Evolutionary conservation across 2,113 vertebrate species (phyloP).

Genomic region (Acanthisitta chloris): DNA sequence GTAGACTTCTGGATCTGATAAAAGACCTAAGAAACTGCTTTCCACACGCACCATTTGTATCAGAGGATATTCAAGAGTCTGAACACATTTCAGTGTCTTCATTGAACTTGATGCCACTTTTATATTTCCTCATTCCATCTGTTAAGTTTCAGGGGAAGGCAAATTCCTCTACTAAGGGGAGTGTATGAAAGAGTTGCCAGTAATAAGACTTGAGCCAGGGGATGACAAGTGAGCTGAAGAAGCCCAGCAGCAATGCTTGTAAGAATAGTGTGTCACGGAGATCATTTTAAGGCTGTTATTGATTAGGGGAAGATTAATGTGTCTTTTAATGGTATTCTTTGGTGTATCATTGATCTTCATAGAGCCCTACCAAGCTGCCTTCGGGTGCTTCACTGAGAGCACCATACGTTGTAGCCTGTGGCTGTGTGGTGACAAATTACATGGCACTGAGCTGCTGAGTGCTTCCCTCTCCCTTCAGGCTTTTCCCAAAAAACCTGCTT

Average conservation of each 20-base stretch:
- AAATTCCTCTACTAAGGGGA: not conserved
- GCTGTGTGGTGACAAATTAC: constrained; percentile 34
- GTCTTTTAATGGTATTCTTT: constrained; percentile 69
- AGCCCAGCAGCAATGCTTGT: constrained; percentile 10
- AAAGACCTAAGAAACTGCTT: not conserved
- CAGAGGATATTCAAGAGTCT: not conserved
- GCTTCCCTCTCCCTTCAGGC: constrained; percentile 3
- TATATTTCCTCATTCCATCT: not conserved
- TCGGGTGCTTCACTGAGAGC: constrained; percentile 8
- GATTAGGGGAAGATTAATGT: constrained; percentile 69
- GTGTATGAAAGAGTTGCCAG: not conserved
- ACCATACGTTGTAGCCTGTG: constrained; percentile 3
- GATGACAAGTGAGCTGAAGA: constrained; percentile 27
- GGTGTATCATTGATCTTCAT: constrained; percentile 70
- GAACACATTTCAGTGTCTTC: not conserved
- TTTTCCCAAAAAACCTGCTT: not conserved
- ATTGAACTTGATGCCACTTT: not conserved
- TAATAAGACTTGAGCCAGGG: constrained; percentile 29
- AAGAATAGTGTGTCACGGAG: constrained; percentile 27
- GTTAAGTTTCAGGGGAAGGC: constrained; percentile 13
- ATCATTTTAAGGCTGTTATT: constrained; percentile 69
- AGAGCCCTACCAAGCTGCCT: constrained; percentile 45
- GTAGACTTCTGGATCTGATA: not conserved
- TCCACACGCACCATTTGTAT: not conserved
- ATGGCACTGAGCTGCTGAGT: not conserved